These are phyloP conservation scores for Linnaemya tessellans DNA, from an alignment of 2,888 invertebrate species.

Conservation along the genomic window DNA sequence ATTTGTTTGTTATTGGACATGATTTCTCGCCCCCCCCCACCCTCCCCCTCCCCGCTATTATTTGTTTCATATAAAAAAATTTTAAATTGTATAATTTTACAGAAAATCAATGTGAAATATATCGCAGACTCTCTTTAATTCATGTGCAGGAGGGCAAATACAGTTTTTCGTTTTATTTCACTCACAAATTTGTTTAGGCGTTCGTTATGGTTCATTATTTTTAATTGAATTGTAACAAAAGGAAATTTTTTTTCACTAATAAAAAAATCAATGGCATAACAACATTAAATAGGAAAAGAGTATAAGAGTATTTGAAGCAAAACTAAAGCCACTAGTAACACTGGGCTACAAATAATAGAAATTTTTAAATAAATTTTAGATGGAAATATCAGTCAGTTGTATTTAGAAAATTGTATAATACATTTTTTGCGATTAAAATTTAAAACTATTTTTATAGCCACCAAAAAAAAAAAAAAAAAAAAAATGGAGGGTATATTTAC, in stretches of 20 bases:
- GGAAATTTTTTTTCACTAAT: neutral
- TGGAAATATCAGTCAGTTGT: too few relatives aligned
- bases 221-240: neutral
- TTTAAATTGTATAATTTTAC: neutral
- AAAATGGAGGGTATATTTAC: too few relatives aligned
- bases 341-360: too few relatives aligned
- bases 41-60: too few relatives aligned
- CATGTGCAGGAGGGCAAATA: too few relatives aligned
- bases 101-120: neutral
- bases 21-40: neutral
- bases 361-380: too few relatives aligned
- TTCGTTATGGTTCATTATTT: neutral
- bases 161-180: neutral
- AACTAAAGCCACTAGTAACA: too few relatives aligned
- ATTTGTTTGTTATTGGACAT: neutral
- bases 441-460: too few relatives aligned
- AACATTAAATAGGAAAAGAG: too few relatives aligned
- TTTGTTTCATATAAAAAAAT: neutral
- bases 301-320: neutral
- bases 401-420: too few relatives aligned
- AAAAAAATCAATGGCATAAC: neutral
- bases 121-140: neutral
- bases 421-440: too few relatives aligned
- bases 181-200: neutral
- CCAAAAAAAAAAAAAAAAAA: too few relatives aligned